Evolutionary conservation across 2,113 vertebrate species (phyloP).

Genomic region (Hippocampus zosterae): DNA sequence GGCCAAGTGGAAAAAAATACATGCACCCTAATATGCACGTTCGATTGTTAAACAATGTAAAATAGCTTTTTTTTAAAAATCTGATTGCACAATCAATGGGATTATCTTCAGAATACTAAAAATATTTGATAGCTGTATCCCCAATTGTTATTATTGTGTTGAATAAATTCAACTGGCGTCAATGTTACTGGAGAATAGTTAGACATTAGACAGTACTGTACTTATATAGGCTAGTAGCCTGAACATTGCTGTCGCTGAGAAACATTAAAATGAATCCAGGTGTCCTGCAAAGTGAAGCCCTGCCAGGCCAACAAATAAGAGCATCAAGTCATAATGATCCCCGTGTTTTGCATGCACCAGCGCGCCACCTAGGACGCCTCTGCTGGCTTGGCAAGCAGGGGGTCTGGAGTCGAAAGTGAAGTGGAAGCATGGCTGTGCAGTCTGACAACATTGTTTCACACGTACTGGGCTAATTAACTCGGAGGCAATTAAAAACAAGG

Average conservation of each 20-base stretch:
- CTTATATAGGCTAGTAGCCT: not conserved
- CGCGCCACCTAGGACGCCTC: constrained; percentile 39
- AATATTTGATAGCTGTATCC: too few species aligned
- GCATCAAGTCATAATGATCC: constrained; percentile 29
- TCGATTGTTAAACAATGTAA: too few species aligned
- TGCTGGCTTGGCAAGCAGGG: constrained; percentile 53
- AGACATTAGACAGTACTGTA: too few species aligned
- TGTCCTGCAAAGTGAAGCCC: constrained; percentile 4
- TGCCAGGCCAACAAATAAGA: constrained; percentile 10
- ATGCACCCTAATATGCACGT: too few species aligned
- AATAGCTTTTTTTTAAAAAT: too few species aligned
- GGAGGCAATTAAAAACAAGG: constrained; percentile 72
- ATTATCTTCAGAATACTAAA: too few species aligned
- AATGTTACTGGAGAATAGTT: not conserved
- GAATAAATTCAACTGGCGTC: not conserved
- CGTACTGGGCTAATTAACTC: constrained; percentile 72
- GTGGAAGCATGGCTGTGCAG: constrained; percentile 51
- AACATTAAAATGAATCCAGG: constrained; percentile 2
- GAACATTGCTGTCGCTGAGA: not conserved
- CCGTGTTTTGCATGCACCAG: constrained; percentile 43
- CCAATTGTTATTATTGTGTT: too few species aligned
- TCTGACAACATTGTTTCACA: constrained; percentile 74
- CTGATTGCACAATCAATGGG: too few species aligned
- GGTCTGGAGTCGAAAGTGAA: constrained; percentile 41
- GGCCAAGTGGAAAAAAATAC: too few species aligned